Base-by-base conservation (phyloP, 2,888 invertebrate species). In the Drosophila neutralis region DNA sequence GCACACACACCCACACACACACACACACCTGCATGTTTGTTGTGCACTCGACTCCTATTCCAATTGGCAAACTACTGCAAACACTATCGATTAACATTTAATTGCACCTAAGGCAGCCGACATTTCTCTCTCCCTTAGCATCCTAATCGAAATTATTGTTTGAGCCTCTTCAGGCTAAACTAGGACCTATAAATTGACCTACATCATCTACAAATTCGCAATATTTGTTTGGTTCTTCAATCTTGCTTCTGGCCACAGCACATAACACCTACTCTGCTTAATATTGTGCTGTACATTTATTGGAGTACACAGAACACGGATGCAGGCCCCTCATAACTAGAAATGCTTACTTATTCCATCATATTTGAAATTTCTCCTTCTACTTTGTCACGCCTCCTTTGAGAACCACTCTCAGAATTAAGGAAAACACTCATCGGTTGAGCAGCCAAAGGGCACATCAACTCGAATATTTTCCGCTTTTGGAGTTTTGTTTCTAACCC, bases 81-180 rank as follows among this genome's bases (percentile, higher is more conserved):
- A 77, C 80, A 73, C 87, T 78, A 85, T 89, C 88, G 88, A 89
- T 86, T 89, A 86, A 85, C 78, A 76, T 90, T 85, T 80, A 82
- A 88, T 88, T 85, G 75, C 80, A 82, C 72, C 76, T 88, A 78
- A 65, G 74, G 76, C 73, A 68, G 63, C 68, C 53, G 48, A 69
- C 65, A 75, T 61, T 76, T 69, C 67, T 36, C 60, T 66, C 58
- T 45, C 61, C 64, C 70, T 48, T 70, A 58, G 63, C 65, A 72
- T 70, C 64, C 63, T 59, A 86, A 80, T 87, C 77, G 79, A 85
- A 79, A 77, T 83, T 76, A 76, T 79, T 79, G 90, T 80, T 78
- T 63, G 57, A 51, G 5, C 53, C 77, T 80, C 80, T 69, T 65
- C 49, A 35, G 72, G 76, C 76, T 51, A 42, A 51, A 40, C 29